Base-by-base conservation (phyloP, 1,140 invertebrate species). In the Drosophila simulans region DNA sequence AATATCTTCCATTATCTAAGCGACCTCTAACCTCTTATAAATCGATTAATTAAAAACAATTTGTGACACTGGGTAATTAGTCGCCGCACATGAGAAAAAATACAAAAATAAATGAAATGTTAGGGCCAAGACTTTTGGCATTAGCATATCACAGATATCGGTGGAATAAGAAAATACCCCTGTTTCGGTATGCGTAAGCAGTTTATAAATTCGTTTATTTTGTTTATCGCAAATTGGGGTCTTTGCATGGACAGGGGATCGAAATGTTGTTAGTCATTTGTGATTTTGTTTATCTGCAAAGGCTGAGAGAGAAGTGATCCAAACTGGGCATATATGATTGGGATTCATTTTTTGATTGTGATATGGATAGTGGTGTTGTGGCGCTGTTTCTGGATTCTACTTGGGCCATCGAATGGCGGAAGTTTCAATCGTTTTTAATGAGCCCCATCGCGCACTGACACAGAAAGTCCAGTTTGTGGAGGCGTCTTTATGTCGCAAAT, bases 371-470 rank as follows among this genome's bases (percentile, higher is more conserved):
- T 43, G 8, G n/a, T 68, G 12, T 31, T 25, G 25, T 40, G 31
- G 10, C 11, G 7, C 31, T 31, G 31, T 31, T 31, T 31, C 37
- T 53, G 39, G 49, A 20, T 42, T 42, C 10, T 39, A 40, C 34
- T 54, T 42, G 10, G 8, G 3, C 35, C 37, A 52, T 52, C 53
- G 46, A 64, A 37, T 64, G 68, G 68, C 78, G 82, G 83, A 86
- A 88, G 82, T 88, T 71, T 82, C 78, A 88, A 86, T 86, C 82
- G 57, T 86, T 86, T 78, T 86, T 78, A 85, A 85, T 81, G 54
- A 85, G 74, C 57, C n/a, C n/a, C 46, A 53, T 55, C 25, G 58
- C 25, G 58, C 59, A 34, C 34, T 49, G 59, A 46, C 55, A 46
- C 64, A 63, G 53, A 57, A 55, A 51, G 31, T 42, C 17, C 15